Evolutionary conservation across 92 coral and sea anemone species (phyloP).

Genomic region (Isaurus tuberculatus): DNA sequence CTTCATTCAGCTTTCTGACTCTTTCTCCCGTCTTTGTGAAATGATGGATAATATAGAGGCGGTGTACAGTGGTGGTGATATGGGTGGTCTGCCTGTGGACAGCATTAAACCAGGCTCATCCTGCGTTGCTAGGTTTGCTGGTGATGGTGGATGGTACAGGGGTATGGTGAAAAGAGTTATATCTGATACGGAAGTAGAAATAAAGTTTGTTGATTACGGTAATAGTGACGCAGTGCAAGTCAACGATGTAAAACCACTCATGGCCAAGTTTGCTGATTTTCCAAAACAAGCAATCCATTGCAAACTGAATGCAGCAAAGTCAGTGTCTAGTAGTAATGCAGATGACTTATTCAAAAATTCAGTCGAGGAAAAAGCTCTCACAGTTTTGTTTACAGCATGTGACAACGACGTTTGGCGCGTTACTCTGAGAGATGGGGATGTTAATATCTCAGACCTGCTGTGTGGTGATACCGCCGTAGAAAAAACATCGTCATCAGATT

Average conservation of each 20-base stretch:
- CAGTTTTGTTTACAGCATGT: conserved; percentile 61
- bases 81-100: conserved; percentile 51
- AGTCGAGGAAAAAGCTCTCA: conserved; percentile 62
- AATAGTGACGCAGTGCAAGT: conserved; percentile 63
- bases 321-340: conserved; percentile 34
- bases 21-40: conserved; percentile 67
- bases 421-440: conserved; percentile 24
- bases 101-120: conserved; percentile 52
- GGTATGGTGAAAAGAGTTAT: conserved; percentile 60
- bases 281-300: conserved; percentile 84
- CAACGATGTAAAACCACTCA: conserved; percentile 65
- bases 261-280: conserved; percentile 57
- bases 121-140: conserved; percentile 82
- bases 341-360: conserved; percentile 59
- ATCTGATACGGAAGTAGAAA: conserved; percentile 67
- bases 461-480: conserved; percentile 39
- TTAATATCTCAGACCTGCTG: background rate
- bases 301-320: conserved; percentile 50
- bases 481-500: background rate
- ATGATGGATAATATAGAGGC: conserved; percentile 78
- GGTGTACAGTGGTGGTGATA: conserved; percentile 54
- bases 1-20: conserved; percentile 73
- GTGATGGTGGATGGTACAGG: conserved; percentile 83
- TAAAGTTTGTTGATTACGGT: conserved; percentile 87
- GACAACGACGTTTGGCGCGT: conserved; percentile 61